Base-by-base conservation (phyloP, 2,888 invertebrate species). In the Poecilobothrus nobilitatus region DNA sequence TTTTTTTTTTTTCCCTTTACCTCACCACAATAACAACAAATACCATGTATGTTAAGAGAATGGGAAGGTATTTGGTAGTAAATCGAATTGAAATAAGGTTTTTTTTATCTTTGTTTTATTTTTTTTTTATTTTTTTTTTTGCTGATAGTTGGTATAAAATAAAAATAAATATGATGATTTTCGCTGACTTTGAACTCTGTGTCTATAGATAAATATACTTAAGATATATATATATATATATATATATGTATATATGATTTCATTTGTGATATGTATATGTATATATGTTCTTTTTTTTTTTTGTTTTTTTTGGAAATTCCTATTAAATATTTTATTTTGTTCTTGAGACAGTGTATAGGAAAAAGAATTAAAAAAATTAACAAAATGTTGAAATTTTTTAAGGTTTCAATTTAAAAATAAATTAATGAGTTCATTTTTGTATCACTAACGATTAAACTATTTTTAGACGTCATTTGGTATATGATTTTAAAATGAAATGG, bases 71-170 rank as follows among this genome's bases (percentile, higher is more conserved):
- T 53, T 12, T 53, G 53, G 53, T 15, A 15, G 53, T 53, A 53
- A 18, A 18, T 53, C 53, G 15, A 53, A 53, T 53, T 18, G 53
- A 53, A 53, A 53, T 18, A 37, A 2, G 27, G 27, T 41, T 41
- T 41, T 41, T 8, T 1, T n/a, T n/a, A n/a, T n/a, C n/a, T n/a
- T n/a, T n/a, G n/a, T n/a, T n/a, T n/a, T n/a, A n/a, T n/a, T n/a
- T n/a, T n/a, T n/a, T n/a, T n/a, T n/a, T n/a, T n/a, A n/a, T n/a
- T 53, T 53, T 53, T 53, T 53, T 53, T 73, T 73, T 72, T 74
- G 73, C 74, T 74, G 74, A 74, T 74, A 74, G 72, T 73, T 74
- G 73, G 74, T 74, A 74, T 73, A 69, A 62, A 21, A 62, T 21
- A 21, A 37, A 37, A 37, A 37, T 37, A 53, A 53, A 53, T 15